Conservation (phyloP, 2,113 vertebrate genomes). For the Mesoclemmys tuberculata region DNA sequence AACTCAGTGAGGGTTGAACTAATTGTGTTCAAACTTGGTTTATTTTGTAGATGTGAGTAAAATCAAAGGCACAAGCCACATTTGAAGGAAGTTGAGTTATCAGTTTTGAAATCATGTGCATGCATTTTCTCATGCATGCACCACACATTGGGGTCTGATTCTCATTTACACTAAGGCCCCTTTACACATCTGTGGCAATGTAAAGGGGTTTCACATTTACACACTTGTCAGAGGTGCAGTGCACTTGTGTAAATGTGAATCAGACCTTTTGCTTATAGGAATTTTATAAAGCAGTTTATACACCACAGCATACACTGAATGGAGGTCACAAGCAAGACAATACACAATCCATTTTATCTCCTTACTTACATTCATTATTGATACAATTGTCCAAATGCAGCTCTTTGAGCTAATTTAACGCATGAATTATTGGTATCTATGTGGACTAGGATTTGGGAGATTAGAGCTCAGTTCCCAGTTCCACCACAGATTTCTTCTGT, state of each 20-base stretch:
- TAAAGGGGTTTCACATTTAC: not conserved
- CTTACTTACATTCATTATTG: not conserved
- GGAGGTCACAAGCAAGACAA: not conserved
- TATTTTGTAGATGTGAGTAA: not conserved
- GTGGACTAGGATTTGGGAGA: not conserved
- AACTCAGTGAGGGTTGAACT: not conserved
- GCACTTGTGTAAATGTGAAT: not conserved
- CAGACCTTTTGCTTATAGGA: not conserved
- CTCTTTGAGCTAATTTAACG: not conserved
- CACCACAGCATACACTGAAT: not conserved
- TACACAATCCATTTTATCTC: not conserved
- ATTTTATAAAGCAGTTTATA: not conserved
- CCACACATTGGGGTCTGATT: not conserved
- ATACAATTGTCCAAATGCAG: not conserved
- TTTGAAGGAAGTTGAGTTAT: fast-evolving
- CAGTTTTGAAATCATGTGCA: not conserved
- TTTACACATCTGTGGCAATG: not conserved
- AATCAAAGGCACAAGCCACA: not conserved
- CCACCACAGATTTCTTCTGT: not conserved
- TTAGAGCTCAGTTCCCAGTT: not conserved
- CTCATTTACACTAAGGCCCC: not conserved
- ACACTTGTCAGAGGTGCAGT: not conserved
- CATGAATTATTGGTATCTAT: not conserved
- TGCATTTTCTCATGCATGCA: not conserved
- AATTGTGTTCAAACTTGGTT: not conserved